Percentiles rank a stretch among this genome's conserved stretches.
phyloP scores from a whole-genome alignment of 2,113 vertebrate genomes.

The Leptosomus discolor region DNA sequence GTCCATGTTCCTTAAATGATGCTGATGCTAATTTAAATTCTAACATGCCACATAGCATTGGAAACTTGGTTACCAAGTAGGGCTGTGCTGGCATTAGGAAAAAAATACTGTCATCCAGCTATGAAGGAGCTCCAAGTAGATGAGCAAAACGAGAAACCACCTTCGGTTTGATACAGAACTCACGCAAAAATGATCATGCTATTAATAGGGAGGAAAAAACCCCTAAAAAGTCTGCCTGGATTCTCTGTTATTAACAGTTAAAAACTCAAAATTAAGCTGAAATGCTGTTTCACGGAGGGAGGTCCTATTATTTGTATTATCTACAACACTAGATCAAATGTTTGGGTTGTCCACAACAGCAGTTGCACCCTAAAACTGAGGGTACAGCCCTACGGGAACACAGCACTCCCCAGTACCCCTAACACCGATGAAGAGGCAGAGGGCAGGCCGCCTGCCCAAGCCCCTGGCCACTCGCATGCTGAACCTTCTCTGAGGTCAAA shows the following conservation, averaged over 20 bases:
- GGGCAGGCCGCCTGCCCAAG: rapidly evolving
- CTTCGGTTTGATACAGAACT: background rate
- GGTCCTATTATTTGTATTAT: rapidly evolving
- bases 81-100: background rate
- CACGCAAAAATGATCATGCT: background rate
- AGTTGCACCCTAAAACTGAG: background rate
- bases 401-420: rapidly evolving
- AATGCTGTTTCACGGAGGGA: rapidly evolving
- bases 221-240: rapidly evolving
- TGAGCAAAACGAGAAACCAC: background rate
- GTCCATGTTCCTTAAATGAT: rapidly evolving
- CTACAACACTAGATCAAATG: rapidly evolving
- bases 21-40: background rate
- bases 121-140: background rate
- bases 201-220: rapidly evolving
- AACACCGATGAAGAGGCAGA: rapidly evolving
- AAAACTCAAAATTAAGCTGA: background rate
- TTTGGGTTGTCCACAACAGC: rapidly evolving
- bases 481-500: background rate
- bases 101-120: background rate
- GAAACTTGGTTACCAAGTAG: background rate
- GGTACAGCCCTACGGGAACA: rapidly evolving
- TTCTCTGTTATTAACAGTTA: background rate
- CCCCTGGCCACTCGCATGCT: background rate
- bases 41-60: rapidly evolving